Conservation (phyloP, 1,140 invertebrate genomes). For the Colletes gigas region DNA sequence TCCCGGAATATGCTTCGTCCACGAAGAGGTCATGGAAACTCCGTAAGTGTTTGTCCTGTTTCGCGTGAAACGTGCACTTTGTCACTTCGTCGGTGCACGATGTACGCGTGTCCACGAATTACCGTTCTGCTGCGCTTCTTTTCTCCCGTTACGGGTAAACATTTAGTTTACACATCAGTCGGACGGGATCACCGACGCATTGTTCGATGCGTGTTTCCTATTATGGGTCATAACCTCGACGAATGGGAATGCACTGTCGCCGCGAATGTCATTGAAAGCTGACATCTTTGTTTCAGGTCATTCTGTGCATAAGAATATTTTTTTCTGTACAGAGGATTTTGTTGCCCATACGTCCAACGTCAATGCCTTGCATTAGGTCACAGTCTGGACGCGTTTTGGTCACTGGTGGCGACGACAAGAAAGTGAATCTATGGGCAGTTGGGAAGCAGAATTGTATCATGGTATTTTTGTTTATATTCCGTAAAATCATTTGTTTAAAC, state of each 20-base stretch:
- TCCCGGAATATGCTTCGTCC: constrained; percentile 81
- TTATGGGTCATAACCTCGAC: constrained; percentile 48
- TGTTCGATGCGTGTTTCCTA: constrained; percentile 20
- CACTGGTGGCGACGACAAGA: constrained; percentile 98
- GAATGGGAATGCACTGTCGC: neutral
- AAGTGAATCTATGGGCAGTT: constrained; percentile 98
- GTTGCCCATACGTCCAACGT: constrained; percentile 93
- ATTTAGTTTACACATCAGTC: constrained; percentile 41
- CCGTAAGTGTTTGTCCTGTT: constrained; percentile 78
- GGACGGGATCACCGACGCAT: neutral
- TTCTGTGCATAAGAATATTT: constrained; percentile 5
- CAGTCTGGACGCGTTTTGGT: constrained; percentile 95
- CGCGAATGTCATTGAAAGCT: constrained; percentile 15
- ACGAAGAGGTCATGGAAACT: constrained; percentile 84
- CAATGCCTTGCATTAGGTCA: constrained; percentile 93
- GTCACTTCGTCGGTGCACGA: neutral
- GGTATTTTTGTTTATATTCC: constrained; percentile 83
- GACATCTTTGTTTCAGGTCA: neutral
- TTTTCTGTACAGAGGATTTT: constrained; percentile 90
- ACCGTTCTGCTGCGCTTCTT: constrained; percentile 6
- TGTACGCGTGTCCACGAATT: neutral
- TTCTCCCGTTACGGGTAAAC: constrained; percentile 18
- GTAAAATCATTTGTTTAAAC: neutral
- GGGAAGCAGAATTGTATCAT: constrained; percentile 97
- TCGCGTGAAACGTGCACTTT: constrained; percentile 3